Conservation (phyloP, 2,797 vertebrate genomes). For the Acropternis orthonyx region DNA sequence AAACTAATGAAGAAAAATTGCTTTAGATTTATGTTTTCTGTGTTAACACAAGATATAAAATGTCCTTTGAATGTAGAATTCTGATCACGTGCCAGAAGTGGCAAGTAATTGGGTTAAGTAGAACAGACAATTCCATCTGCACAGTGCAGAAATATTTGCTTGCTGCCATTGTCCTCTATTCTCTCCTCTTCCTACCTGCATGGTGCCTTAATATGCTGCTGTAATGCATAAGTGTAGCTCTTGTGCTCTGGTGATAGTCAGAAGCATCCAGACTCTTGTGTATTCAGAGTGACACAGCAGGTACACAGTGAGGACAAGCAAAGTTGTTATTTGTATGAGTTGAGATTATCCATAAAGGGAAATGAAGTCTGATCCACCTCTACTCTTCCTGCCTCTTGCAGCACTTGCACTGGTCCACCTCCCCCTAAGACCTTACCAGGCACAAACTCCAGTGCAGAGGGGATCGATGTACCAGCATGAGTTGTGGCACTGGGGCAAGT, state of each 20-base stretch:
- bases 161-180: not conserved
- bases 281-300: no score
- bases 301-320: accelerated
- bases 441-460: not conserved
- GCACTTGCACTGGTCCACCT: not conserved
- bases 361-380: not conserved
- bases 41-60: not conserved
- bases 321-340: not conserved
- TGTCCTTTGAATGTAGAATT: not conserved
- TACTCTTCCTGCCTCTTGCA: not conserved
- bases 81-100: not conserved
- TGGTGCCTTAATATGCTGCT: not conserved
- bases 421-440: not conserved
- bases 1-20: not conserved
- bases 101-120: not conserved
- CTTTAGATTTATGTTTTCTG: not conserved
- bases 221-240: not conserved
- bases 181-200: not conserved
- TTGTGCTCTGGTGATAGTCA: not conserved
- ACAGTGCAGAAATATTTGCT: not conserved
- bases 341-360: not conserved
- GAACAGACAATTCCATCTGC: not conserved
- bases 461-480: accelerated
- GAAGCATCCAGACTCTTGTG: not conserved
- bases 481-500: not conserved